phyloP scores from a whole-genome alignment of 2,888 invertebrate genomes.

The Apamea monoglypha region DNA sequence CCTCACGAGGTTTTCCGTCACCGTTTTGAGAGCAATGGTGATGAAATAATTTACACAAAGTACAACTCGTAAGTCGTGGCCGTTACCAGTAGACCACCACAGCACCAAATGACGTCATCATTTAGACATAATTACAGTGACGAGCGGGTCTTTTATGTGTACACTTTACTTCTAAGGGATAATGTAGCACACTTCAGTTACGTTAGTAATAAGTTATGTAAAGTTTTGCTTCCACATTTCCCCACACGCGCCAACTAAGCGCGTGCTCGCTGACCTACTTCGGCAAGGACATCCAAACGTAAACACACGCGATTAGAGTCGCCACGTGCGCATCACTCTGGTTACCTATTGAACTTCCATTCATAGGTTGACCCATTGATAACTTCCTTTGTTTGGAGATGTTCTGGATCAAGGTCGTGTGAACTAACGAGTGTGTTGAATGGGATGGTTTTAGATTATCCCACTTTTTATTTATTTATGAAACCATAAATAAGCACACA shows the following conservation, averaged over 20 bases:
- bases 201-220: background rate
- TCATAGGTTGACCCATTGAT: slow-evolving; percentile 9
- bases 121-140: background rate
- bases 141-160: slow-evolving; percentile 6
- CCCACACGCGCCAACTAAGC: background rate
- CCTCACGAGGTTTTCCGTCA: too few species aligned
- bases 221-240: slow-evolving; percentile 9
- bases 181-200: slow-evolving; percentile 3
- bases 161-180: background rate
- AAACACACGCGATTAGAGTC: background rate
- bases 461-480: background rate
- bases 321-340: background rate
- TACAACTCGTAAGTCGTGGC: background rate
- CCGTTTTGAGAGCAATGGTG: too few species aligned
- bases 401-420: background rate
- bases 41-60: background rate
- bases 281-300: background rate
- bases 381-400: background rate
- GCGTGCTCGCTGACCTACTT: background rate
- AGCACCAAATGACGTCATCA: background rate
- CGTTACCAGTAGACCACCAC: background rate
- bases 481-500: background rate
- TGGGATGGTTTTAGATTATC: background rate
- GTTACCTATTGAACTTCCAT: background rate
- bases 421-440: background rate